Evolutionary conservation across 1,140 invertebrate species (phyloP), one percentile per base, ranked within the genome.

Genomic region (Lordiphosa mommai): DNA sequence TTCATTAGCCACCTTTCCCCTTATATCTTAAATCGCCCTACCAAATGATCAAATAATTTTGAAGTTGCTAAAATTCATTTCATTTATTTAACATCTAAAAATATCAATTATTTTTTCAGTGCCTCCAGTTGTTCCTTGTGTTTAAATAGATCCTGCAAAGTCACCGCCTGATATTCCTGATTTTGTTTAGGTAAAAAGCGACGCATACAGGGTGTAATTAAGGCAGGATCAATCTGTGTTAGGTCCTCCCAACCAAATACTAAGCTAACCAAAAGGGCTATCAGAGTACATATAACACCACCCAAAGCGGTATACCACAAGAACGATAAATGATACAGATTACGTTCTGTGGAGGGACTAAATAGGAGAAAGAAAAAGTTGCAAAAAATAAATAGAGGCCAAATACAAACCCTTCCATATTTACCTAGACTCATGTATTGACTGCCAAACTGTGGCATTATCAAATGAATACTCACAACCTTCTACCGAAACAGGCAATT

Each of bases 401-500:
- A 5, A 20, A 0, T 0, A 1, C 1, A 2, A 4, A 12, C 0
- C 2, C 3, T 8, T 0, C 32, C 23, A 63, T 58, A 57, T 58
- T 60, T 60, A 87, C 86, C 57, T 87, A 56, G 84, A 86, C 4
- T 68, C 52, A 4, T 74, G 37, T 0, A 80, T 41, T 0, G 49
- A 10, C 8, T 60, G 38, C 43, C 64, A 76, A 4, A 65, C 63
- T 0, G 80, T 90, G 4, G 16, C 55, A 52, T 88, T 87, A n/a
- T 87, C 80, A 6, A 58, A 88, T 1, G 7, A 38, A 37, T 87
- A 87, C 6, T 90, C 90, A 71, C 94, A 96, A 2, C 93, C 93
- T 14, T 91, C 91, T 0, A 91, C 91, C 0, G 91, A 92, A 0
- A 93, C 89, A 0, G 91, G 90, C 89, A 93, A 92, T 46, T 91